Evolutionary conservation across 2,797 vertebrate genomes (phyloP).

Genomic region (Poecile montanus): DNA sequence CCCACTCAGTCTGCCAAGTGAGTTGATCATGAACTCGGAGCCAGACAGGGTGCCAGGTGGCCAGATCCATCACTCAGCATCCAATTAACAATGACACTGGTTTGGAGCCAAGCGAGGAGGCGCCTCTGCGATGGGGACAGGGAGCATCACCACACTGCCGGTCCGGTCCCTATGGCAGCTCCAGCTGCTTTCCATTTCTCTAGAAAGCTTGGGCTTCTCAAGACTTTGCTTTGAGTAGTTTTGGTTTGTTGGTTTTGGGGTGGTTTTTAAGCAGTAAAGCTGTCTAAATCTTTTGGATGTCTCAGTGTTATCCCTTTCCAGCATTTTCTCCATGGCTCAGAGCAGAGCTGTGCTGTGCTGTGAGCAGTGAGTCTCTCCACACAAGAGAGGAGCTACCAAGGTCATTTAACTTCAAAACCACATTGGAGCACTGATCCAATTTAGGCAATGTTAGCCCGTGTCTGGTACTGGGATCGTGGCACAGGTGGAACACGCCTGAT

Average conservation of each 20-base stretch:
- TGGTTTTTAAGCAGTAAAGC: background rate
- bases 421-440: background rate
- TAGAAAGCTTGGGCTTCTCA: background rate
- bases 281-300: background rate
- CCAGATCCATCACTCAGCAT: slow-evolving; percentile 34
- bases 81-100: slow-evolving; percentile 52
- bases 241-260: background rate
- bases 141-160: background rate
- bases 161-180: background rate
- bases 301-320: background rate
- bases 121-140: background rate
- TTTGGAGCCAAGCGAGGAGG: background rate
- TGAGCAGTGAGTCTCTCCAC: background rate
- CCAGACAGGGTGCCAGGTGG: slow-evolving; percentile 70
- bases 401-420: background rate
- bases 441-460: background rate
- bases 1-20: slow-evolving; percentile 38
- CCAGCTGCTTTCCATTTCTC: background rate
- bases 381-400: background rate
- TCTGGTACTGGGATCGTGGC: background rate
- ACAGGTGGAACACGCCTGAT: background rate
- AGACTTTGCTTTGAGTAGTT: background rate
- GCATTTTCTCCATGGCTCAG: background rate
- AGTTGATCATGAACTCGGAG: slow-evolving; percentile 6
- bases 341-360: background rate